Evolutionary conservation across 2,797 vertebrate species (phyloP), one percentile per base, ranked within the genome.

Genomic region (Sebastes reedi): DNA sequence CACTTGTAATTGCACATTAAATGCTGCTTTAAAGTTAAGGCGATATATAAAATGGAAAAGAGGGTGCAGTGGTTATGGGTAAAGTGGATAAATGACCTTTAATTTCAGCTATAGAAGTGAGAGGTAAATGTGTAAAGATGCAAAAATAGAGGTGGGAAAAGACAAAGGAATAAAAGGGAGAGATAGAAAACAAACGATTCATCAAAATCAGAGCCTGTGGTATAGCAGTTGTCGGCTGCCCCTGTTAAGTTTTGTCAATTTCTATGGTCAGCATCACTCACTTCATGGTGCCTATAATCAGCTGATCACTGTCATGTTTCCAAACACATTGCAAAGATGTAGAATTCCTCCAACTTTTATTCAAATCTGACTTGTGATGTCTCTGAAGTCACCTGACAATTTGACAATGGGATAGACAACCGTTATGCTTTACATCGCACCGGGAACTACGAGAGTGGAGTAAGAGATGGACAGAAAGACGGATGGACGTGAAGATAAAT

Each of bases 401-500:
- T 22, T 67, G 56, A 72, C 18, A 14, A 25, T 5, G 29, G 5
- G 36, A 27, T n/a, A 30, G 39, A 72, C 60, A 52, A n/a, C 27
- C 30, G 16, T 5, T 8, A 24, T 27, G 11, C 72, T 58, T 55
- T 67, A 67, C 27, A 56, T 64, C 27, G 24, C 60, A 67, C 14
- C 0, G 10, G 16, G n/a, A 56, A 16, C 27, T 59, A 55, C 76
- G 27, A 67, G 54, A 62, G 64, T 54, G 39, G 30, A 50, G 72
- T 24, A 13, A 67, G 4, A 77, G 46, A 77, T 72, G 78, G 62
- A 65, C 22, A 13, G 42, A 82, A 71, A 85, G 86, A 85, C 46
- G 62, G 74, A 85, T 77, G 71, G 58, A 80, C 34, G 29, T 73
- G 68, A 80, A 91, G 85, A 90, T 69, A 74, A 88, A 89, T 87